A percentile compares a stretch with the other conserved stretches of the same genome.
phyloP scores from a whole-genome alignment of 2,797 vertebrate species.

The Neoniphon sammara region DNA sequence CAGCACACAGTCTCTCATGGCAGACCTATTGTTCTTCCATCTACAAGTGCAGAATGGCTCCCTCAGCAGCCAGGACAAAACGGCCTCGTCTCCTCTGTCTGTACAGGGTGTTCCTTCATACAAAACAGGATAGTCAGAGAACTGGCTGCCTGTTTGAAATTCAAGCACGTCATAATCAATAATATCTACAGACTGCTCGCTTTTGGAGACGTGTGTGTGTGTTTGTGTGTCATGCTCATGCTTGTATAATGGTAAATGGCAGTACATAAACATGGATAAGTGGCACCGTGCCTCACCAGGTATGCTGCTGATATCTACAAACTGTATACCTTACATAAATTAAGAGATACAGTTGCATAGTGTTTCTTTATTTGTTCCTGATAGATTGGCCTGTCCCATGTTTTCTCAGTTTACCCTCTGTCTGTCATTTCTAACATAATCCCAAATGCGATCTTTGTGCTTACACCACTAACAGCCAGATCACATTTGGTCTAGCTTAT shows the following conservation, averaged over 20 bases:
- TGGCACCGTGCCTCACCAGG: no score
- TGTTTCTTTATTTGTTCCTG: neutral
- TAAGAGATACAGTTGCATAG: neutral
- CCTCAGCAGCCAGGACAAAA: slow-evolving; percentile 1
- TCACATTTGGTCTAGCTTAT: neutral
- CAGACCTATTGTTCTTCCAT: slow-evolving; percentile 12
- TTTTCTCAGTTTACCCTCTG: neutral
- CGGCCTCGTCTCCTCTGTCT: slow-evolving; percentile 30
- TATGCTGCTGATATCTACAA: no score
- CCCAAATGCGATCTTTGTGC: no score
- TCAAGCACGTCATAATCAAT: slow-evolving; percentile 22
- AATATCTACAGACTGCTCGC: neutral
- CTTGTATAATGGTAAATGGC: neutral
- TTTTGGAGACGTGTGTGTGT: neutral
- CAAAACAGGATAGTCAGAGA: slow-evolving; percentile 32
- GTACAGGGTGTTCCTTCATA: slow-evolving; percentile 29
- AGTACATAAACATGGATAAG: no score
- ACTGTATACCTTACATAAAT: no score
- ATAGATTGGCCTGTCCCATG: neutral
- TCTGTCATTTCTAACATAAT: neutral
- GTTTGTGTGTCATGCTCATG: neutral
- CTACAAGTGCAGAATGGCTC: slow-evolving; percentile 17
- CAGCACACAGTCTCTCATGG: slow-evolving; percentile 1
- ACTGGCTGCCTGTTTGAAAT: slow-evolving; percentile 26
- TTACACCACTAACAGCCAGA: no score